Conservation (phyloP, 2,797 vertebrate genomes). For the Lithobates pipiens region DNA sequence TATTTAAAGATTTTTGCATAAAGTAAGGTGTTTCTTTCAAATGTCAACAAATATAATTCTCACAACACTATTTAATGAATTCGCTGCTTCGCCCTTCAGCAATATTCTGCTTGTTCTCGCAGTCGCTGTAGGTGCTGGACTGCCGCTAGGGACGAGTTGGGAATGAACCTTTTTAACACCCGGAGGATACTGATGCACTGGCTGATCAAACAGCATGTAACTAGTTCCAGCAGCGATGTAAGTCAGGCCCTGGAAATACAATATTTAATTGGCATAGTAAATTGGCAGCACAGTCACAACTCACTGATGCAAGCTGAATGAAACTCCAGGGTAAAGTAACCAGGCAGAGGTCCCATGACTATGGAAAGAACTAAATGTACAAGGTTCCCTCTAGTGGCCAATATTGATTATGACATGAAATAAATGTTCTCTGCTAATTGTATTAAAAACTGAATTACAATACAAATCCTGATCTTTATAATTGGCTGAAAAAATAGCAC, state of each 20-base stretch:
- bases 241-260: neutral
- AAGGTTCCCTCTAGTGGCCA: neutral
- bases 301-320: neutral
- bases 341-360: neutral
- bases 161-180: neutral
- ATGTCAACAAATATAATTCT: neutral
- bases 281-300: neutral
- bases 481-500: too few relatives aligned
- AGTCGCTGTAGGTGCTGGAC: neutral
- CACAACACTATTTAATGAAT: neutral
- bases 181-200: neutral
- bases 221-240: neutral
- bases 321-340: neutral
- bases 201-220: conserved; percentile 1
- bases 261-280: neutral
- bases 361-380: neutral
- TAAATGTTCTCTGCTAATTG: too few relatives aligned
- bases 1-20: too few relatives aligned
- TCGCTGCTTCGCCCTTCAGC: neutral
- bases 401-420: neutral
- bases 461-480: too few relatives aligned
- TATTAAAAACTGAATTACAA: too few relatives aligned
- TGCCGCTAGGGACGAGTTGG: neutral
- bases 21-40: neutral
- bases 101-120: neutral